Evolutionary conservation across 2,888 invertebrate genomes (phyloP), one percentile per base, ranked within the genome.

Genomic region (Thereva unica): DNA sequence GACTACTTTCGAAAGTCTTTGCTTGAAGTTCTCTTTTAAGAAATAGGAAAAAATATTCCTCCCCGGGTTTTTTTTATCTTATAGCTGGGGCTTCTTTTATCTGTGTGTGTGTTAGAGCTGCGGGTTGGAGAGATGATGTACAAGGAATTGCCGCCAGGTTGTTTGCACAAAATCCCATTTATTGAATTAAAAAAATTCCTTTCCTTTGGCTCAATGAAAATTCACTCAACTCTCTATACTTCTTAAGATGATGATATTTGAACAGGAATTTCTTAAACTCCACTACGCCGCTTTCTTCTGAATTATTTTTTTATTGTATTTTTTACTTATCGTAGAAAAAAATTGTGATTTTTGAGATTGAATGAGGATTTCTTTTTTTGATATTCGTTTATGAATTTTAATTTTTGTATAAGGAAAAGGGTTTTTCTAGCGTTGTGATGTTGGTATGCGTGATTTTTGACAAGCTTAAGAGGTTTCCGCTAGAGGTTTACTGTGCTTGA

Each of bases 151-250:
- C 61, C 61, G 61, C 61, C 50, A 50, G 52, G 57, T 49, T 71
- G 70, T 71, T 71, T 71, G 67, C 70, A 59, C 67, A 69, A 68
- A 69, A 70, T 71, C 68, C 70, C 71, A 71, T 71, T 70, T 71
- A 71, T 71, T 71, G 71, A 69, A 71, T 71, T 71, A 70, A 68
- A 71, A 70, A 71, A 64, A 42, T 8, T 42, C 9, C 7, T 64
- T 53, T 42, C 64, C 52, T 64, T 50, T 50, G 37, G 50, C 61
- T 38, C 41, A 40, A 23, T 23, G 23, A 23, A 23, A 23, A 23
- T 41, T 37, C 61, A 50, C 34, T 59, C 57, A 47, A 37, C 57
- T 47, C 57, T 47, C 41, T 35, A 23, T 47, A 10, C 34, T 6
- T n/a, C 34, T 41, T 44, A 38, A 34, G 41, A 61, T 37, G 61